Evolutionary conservation across 1,140 invertebrate species (phyloP).

Genomic region (Bombus breviceps): DNA sequence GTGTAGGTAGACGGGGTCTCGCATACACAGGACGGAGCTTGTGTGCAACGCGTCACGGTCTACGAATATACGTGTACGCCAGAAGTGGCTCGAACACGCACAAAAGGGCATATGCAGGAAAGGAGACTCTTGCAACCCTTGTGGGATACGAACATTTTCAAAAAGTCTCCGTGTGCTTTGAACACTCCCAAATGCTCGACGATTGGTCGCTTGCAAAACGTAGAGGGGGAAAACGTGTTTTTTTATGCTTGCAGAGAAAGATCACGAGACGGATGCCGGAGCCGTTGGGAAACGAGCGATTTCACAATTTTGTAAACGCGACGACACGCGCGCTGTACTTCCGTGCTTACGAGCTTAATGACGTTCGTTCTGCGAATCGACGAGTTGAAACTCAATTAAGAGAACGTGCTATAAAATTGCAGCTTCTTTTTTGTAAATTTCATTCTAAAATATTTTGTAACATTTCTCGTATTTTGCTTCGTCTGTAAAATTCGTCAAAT

Average conservation of each 20-base stretch:
- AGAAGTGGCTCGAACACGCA: slow-evolving; percentile 40
- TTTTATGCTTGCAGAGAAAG: background rate
- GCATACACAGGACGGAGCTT: background rate
- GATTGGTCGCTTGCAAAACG: background rate
- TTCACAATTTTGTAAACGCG: slow-evolving; percentile 51
- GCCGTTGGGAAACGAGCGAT: slow-evolving; percentile 49
- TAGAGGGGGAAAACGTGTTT: background rate
- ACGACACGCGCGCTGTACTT: slow-evolving; percentile 11
- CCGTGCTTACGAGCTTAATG: slow-evolving; percentile 38
- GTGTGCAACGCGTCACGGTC: slow-evolving; percentile 48
- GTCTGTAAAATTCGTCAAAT: background rate
- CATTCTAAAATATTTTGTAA: background rate
- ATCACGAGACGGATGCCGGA: slow-evolving; percentile 31
- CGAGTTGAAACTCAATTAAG: background rate
- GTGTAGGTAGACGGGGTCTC: slow-evolving; percentile 32
- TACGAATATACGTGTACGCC: slow-evolving; percentile 10
- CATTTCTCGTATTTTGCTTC: too few relatives aligned
- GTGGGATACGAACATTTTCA: slow-evolving; percentile 37
- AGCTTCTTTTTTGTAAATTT: background rate
- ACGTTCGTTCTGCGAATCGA: slow-evolving; percentile 4
- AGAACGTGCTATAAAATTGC: background rate
- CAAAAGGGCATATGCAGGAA: slow-evolving; percentile 27
- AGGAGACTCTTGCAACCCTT: slow-evolving; percentile 30
- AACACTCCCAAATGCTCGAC: background rate
- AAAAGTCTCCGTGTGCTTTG: slow-evolving; percentile 30